phyloP scores from a whole-genome alignment of 2,888 invertebrate species.

The Notodromas monacha region DNA sequence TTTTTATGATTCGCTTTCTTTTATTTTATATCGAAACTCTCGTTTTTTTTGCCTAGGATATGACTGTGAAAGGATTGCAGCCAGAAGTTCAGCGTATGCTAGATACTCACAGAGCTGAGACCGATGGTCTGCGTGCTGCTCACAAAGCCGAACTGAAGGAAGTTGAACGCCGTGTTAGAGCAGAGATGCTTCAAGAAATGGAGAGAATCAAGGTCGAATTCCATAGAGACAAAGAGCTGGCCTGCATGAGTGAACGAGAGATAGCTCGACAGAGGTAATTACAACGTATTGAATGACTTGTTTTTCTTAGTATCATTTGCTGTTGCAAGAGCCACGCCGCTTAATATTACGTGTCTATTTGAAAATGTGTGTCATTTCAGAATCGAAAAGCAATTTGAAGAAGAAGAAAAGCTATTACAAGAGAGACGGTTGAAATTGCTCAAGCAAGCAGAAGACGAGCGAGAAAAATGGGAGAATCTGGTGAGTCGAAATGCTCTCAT shows the following conservation, averaged over 20 bases:
- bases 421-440: too few species aligned
- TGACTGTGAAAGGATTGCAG: slow-evolving; percentile 57
- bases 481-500: too few species aligned
- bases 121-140: slow-evolving; percentile 30
- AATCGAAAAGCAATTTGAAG: not conserved
- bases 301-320: too few species aligned
- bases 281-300: too few species aligned
- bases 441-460: too few species aligned
- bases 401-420: not conserved
- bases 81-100: slow-evolving; percentile 47
- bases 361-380: not conserved
- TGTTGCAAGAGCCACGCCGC: too few species aligned
- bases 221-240: not conserved
- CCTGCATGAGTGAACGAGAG: too few species aligned
- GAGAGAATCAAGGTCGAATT: not conserved
- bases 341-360: too few species aligned
- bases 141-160: slow-evolving; percentile 26
- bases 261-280: too few species aligned
- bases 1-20: too few species aligned
- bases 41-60: slow-evolving; percentile 24
- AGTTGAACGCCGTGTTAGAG: not conserved
- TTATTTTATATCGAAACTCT: too few species aligned
- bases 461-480: too few species aligned
- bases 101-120: slow-evolving; percentile 29
- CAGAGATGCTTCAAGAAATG: not conserved